phyloP scores from a whole-genome alignment of 2,888 invertebrate genomes.

The Drosophila kambysellisi region DNA sequence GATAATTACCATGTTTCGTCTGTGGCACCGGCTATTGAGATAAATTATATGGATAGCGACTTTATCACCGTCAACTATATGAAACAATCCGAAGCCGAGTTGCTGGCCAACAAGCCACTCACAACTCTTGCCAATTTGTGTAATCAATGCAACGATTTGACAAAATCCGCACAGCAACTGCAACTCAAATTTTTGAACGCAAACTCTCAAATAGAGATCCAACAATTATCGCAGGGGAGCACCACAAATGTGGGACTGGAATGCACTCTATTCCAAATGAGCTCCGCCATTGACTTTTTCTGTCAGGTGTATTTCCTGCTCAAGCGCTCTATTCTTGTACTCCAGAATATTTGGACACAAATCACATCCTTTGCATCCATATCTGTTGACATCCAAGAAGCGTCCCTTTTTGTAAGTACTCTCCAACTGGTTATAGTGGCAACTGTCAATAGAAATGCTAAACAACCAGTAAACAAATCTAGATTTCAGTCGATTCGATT shows the following conservation, averaged over 20 bases:
- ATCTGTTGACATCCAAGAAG: conserved; percentile 68
- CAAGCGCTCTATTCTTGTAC: conserved; percentile 89
- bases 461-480: not conserved
- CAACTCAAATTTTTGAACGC: conserved; percentile 85
- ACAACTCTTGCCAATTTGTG: conserved; percentile 92
- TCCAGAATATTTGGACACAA: conserved; percentile 90
- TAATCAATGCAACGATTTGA: conserved; percentile 90
- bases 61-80: conserved; percentile 6
- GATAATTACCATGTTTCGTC: conserved; percentile 14
- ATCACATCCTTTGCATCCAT: conserved; percentile 89
- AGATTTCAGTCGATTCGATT: not conserved
- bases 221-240: not conserved
- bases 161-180: conserved; percentile 88
- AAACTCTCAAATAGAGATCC: conserved; percentile 55
- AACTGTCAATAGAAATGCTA: not conserved
- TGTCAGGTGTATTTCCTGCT: conserved; percentile 89
- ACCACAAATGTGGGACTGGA: conserved; percentile 60
- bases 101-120: conserved; percentile 91
- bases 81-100: conserved; percentile 88
- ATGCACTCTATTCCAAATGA: conserved; percentile 83
- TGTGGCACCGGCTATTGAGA: conserved; percentile 64
- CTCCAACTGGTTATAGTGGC: not conserved
- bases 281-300: conserved; percentile 87
- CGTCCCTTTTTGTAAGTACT: conserved; percentile 60
- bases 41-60: conserved; percentile 49